phyloP scores from a whole-genome alignment of 2,797 vertebrate genomes.

The Sebastes steindachneri region DNA sequence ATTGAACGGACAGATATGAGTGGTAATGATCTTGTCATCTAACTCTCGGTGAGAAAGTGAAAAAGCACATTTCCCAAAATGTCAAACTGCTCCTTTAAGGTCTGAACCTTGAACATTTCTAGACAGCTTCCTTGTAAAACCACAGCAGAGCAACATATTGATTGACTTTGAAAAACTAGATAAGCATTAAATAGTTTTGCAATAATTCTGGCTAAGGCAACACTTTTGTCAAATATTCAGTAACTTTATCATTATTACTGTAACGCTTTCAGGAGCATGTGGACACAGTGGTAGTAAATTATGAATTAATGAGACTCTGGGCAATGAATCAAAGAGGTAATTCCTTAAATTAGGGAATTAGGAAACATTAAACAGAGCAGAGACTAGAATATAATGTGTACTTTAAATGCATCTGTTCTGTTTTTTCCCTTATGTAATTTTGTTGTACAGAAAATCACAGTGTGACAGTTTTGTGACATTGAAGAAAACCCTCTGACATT shows the following conservation, averaged over 20 bases:
- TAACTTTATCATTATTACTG: slow-evolving; percentile 1
- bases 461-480: slow-evolving; percentile 20
- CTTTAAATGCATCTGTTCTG: background rate
- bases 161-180: background rate
- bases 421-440: background rate
- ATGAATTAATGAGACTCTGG: background rate
- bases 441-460: background rate
- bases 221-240: background rate
- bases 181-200: background rate
- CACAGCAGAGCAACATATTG: background rate
- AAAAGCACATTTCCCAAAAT: background rate
- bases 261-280: background rate
- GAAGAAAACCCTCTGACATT: slow-evolving; percentile 18
- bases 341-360: background rate
- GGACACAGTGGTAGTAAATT: background rate
- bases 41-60: background rate
- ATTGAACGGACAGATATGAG: background rate
- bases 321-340: background rate
- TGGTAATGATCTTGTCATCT: background rate
- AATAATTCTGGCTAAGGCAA: background rate
- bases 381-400: background rate
- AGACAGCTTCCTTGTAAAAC: background rate
- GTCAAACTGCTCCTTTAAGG: background rate
- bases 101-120: background rate
- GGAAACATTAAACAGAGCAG: background rate